phyloP scores from a whole-genome alignment of 53 echinoderm and acorn worm genomes.

The Actinopyga echinites region DNA sequence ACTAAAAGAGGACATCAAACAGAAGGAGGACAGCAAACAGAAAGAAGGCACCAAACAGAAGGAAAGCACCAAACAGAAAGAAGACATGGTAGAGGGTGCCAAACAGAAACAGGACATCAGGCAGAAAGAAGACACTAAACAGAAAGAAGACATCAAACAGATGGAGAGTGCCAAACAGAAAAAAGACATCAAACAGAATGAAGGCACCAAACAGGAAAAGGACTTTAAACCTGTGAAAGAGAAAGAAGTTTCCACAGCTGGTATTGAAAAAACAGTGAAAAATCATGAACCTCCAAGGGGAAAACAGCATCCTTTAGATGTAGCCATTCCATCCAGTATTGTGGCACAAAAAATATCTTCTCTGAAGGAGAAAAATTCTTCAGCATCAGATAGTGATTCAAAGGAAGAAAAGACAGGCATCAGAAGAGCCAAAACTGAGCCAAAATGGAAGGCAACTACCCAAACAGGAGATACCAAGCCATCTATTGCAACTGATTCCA shows the following conservation, averaged over 20 bases:
- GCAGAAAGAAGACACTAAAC: background rate
- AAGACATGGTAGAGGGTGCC: no score
- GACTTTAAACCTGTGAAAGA: no score
- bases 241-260: no score
- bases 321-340: slow-evolving; percentile 26
- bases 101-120: background rate
- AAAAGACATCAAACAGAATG: background rate
- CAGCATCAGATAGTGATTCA: slow-evolving; percentile 27
- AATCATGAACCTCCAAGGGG: background rate
- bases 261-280: no score
- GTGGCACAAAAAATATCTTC: slow-evolving; percentile 35
- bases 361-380: slow-evolving; percentile 3
- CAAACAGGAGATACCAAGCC: background rate
- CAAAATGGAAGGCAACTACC: background rate
- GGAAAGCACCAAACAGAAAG: background rate
- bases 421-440: background rate
- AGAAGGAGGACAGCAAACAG: background rate
- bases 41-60: background rate
- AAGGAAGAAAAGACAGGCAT: slow-evolving; percentile 1
- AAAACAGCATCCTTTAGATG: slow-evolving; percentile 33
- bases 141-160: background rate
- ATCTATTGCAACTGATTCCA: background rate
- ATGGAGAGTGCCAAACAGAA: background rate
- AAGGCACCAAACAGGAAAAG: background rate
- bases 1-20: background rate